Evolutionary conservation across 1,140 invertebrate species (phyloP), one percentile per base, ranked within the genome.

Genomic region (Ericerus pela): DNA sequence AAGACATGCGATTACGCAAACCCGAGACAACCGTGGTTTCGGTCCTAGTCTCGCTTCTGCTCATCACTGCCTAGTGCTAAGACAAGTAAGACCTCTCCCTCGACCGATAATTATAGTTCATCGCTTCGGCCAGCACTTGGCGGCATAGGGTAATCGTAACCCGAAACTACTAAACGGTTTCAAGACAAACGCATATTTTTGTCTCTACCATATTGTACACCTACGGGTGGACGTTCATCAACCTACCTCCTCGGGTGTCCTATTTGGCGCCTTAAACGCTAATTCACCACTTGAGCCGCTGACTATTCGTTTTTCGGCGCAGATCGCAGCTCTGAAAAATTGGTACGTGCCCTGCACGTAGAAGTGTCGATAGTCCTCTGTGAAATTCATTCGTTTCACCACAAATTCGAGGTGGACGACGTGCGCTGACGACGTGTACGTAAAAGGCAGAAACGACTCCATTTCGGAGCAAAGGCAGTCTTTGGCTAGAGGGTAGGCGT

Each of bases 271-370:
- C 11, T 69, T 67, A 60, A 86, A 77, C 59, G 75, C 73, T 43
- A 88, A 75, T 62, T 84, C 80, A 1, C 85, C 85, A 57, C 82
- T 86, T 3, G 84, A 47, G 55, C 76, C 53, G 2, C 43, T 58
- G 16, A 51, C 52, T 24, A 54, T 38, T 11, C 57, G 47, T 1
- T 53, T 77, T 57, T 76, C 73, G 20, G 76, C 69, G 64, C 86
- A 89, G 22, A 74, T 69, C 18, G 78, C 69, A 51, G 79, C 75
- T 63, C 83, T 79, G 0, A 88, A 72, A 62, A 88, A 89, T 65
- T 89, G 85, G 67, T 84, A 87, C 31, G 76, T 79, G 18, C 82
- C 88, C 68, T 90, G 85, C 66, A 92, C 90, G 57, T 79, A 82
- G 36, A 88, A 76, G 54, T 84, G 82, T 53, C 81, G 78, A 65